These are phyloP conservation scores for Bombus pyrosoma DNA, from an alignment of 1,140 invertebrate genomes.

Conservation along the genomic window DNA sequence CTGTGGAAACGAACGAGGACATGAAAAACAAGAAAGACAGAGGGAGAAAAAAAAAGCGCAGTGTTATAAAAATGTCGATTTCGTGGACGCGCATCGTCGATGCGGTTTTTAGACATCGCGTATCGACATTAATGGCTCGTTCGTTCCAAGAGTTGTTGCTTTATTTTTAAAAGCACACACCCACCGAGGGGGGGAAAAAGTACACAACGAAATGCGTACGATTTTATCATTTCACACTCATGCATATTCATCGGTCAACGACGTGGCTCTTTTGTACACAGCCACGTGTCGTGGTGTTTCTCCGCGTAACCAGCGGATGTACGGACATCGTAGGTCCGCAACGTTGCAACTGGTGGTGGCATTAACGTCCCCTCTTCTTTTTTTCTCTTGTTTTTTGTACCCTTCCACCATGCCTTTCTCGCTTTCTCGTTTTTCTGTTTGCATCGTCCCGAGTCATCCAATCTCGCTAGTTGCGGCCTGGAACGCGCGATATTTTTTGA, in stretches of 20 bases:
- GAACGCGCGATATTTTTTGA: constrained; percentile 34
- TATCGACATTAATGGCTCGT: constrained; percentile 64
- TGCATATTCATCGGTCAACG: constrained; percentile 64
- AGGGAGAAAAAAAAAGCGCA: background rate
- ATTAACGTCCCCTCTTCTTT: constrained; percentile 48
- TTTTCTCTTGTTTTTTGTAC: constrained; percentile 9
- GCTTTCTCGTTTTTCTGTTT: background rate
- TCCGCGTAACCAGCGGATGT: constrained; percentile 21
- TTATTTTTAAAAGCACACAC: constrained; percentile 33
- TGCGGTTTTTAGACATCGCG: constrained; percentile 58
- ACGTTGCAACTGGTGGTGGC: constrained; percentile 64
- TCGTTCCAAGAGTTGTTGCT: constrained; percentile 32
- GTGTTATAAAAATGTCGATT: constrained; percentile 40
- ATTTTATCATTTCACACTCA: constrained; percentile 68
- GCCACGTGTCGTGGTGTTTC: constrained; percentile 33
- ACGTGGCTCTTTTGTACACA: constrained; percentile 51
- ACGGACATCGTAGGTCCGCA: constrained; percentile 33
- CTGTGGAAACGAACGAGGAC: background rate
- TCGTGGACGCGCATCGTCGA: constrained; percentile 10
- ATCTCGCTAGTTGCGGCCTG: constrained; percentile 19
- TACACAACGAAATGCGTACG: constrained; percentile 55
- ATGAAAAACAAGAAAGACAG: background rate
- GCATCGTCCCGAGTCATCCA: constrained; percentile 4
- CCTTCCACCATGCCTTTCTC: background rate
- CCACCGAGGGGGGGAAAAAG: background rate